These are phyloP conservation scores for Monopterus albus DNA, from an alignment of 2,113 vertebrate genomes.

Conservation along the genomic window DNA sequence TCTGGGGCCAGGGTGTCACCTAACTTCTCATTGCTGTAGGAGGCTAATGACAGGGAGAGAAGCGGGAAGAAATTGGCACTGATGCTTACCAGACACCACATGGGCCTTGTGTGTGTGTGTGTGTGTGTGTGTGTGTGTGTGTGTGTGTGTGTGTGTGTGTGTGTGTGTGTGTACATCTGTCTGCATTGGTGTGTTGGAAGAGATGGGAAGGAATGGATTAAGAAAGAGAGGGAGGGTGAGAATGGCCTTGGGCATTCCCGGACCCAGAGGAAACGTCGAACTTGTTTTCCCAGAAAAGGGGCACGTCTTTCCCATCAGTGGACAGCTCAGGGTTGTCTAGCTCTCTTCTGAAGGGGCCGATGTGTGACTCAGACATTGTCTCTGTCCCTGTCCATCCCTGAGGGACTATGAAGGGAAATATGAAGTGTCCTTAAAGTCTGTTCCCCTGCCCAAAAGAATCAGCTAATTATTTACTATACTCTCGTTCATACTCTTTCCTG, in stretches of 20 bases:
- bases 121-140: slow-evolving; percentile 48
- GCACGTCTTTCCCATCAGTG: slow-evolving; percentile 71
- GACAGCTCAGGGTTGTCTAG: slow-evolving; percentile 61
- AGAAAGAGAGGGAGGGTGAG: slow-evolving; percentile 65
- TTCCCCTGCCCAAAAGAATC: slow-evolving; percentile 61
- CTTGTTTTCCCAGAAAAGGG: slow-evolving; percentile 72
- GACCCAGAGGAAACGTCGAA: slow-evolving; percentile 57
- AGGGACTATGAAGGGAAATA: slow-evolving; percentile 65
- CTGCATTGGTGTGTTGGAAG: slow-evolving; percentile 41
- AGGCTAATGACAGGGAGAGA: slow-evolving; percentile 62
- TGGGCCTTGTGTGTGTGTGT: slow-evolving; percentile 48
- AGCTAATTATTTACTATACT: slow-evolving; percentile 66
- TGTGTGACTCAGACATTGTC: slow-evolving; percentile 64
- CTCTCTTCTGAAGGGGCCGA: slow-evolving; percentile 34
- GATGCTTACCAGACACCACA: slow-evolving; percentile 62
- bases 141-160: slow-evolving; percentile 42
- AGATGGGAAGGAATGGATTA: slow-evolving; percentile 62
- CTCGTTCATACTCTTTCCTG: slow-evolving; percentile 53
- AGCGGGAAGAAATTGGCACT: slow-evolving; percentile 58
- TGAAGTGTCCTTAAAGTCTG: slow-evolving; percentile 58
- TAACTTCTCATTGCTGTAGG: slow-evolving; percentile 35
- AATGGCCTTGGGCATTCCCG: slow-evolving; percentile 71
- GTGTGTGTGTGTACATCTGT: slow-evolving; percentile 49
- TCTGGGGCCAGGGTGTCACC: slow-evolving; percentile 40
- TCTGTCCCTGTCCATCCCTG: slow-evolving; percentile 63